Conservation (phyloP, 2,888 invertebrate genomes). For the Temnothorax unifasciatus region DNA sequence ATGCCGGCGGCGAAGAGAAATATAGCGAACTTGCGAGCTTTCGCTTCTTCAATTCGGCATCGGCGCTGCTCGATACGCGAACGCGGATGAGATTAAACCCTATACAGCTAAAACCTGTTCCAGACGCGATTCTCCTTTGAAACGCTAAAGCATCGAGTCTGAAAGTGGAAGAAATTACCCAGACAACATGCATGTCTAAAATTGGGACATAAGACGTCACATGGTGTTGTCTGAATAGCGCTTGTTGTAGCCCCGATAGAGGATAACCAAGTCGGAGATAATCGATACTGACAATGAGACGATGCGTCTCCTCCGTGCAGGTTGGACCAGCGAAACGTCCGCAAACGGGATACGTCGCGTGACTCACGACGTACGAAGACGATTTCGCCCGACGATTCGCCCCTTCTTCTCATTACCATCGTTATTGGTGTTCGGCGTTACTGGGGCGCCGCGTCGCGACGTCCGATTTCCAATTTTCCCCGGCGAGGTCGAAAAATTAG, state of each 20-base stretch:
- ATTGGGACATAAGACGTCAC: too few relatives aligned
- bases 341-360: neutral
- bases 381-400: neutral
- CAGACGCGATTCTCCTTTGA: neutral
- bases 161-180: too few relatives aligned
- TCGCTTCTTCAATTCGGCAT: conserved; percentile 45
- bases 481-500: conserved; percentile 78
- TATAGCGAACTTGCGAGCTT: conserved; percentile 64
- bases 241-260: too few relatives aligned
- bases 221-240: too few relatives aligned
- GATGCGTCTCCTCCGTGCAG: neutral
- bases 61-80: neutral
- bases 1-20: conserved; percentile 77
- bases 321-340: neutral
- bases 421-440: conserved; percentile 65
- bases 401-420: conserved; percentile 71
- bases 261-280: too few relatives aligned
- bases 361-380: conserved; percentile 6
- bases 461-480: conserved; percentile 72
- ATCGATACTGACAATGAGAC: too few relatives aligned
- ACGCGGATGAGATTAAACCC: neutral
- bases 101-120: neutral
- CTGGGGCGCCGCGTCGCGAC: conserved; percentile 45
- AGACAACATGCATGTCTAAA: too few relatives aligned
- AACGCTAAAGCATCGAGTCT: too few relatives aligned